Conservation (phyloP, 2,113 vertebrate genomes). For the Eclectus roratus region DNA sequence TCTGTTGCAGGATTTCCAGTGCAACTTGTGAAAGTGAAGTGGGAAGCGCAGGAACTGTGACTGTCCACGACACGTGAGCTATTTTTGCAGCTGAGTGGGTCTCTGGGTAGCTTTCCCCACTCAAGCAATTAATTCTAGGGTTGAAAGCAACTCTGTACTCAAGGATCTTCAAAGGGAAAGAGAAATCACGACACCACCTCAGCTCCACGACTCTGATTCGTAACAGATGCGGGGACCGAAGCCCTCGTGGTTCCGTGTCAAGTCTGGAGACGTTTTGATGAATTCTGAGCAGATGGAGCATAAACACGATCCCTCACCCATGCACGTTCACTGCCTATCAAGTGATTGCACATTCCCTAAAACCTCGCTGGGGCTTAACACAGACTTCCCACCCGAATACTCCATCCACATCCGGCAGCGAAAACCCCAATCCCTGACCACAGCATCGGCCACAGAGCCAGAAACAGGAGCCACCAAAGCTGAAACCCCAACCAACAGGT, state of each 20-base stretch:
- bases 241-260: slow-evolving; percentile 1
- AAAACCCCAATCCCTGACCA: neutral
- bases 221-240: slow-evolving; percentile 40
- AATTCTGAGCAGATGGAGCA: slow-evolving; percentile 61
- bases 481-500: neutral
- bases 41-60: neutral
- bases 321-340: neutral
- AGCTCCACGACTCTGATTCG: slow-evolving; percentile 26
- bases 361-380: neutral
- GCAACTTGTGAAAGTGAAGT: neutral
- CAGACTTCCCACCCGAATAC: neutral
- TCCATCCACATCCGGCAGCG: neutral
- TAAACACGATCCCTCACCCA: slow-evolving; percentile 26
- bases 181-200: slow-evolving; percentile 42
- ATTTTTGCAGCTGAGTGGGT: slow-evolving; percentile 31
- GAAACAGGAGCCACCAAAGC: neutral
- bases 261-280: slow-evolving; percentile 48
- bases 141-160: slow-evolving; percentile 52
- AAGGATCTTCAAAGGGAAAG: slow-evolving; percentile 52
- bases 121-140: slow-evolving; percentile 47
- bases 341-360: neutral
- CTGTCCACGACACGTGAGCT: neutral
- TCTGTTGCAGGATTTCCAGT: neutral
- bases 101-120: slow-evolving; percentile 36
- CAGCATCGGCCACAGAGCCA: neutral